A percentile compares a stretch with the other conserved stretches of the same genome.
phyloP scores from a whole-genome alignment of 2,888 invertebrate genomes.

The Xestia xanthographa region DNA sequence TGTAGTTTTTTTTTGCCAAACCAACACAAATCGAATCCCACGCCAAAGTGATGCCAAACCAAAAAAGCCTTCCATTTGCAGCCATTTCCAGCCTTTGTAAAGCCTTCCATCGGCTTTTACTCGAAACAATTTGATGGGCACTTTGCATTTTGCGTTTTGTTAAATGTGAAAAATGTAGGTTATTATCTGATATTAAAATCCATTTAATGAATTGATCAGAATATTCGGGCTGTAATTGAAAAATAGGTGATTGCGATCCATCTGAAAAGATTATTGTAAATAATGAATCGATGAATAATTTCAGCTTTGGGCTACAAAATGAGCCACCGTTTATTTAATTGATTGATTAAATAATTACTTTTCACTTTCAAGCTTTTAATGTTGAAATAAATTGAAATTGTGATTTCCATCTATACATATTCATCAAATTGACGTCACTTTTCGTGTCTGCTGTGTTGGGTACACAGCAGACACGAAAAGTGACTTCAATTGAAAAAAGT shows the following conservation, averaged over 20 bases:
- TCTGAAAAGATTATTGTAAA: background rate
- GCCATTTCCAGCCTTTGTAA: too few relatives aligned
- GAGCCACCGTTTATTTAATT: background rate
- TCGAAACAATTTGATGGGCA: background rate
- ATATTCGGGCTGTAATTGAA: background rate
- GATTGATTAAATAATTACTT: background rate
- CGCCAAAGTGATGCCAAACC: slow-evolving; percentile 9
- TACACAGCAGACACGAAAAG: too few relatives aligned
- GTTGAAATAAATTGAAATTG: background rate
- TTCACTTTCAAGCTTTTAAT: background rate
- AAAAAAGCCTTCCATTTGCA: background rate
- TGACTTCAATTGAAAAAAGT: too few relatives aligned
- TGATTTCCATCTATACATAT: background rate
- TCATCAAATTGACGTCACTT: background rate
- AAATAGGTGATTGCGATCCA: background rate
- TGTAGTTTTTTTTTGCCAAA: background rate
- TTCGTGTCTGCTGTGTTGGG: background rate
- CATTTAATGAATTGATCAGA: background rate
- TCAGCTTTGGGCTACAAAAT: background rate
- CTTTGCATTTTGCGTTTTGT: background rate
- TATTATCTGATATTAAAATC: background rate
- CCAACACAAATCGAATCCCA: background rate
- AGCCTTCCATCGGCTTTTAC: background rate
- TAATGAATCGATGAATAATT: slow-evolving; percentile 2
- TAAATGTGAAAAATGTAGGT: background rate